Evolutionary conservation across 1,140 invertebrate genomes (phyloP).

Genomic region (Carposina sasakii): DNA sequence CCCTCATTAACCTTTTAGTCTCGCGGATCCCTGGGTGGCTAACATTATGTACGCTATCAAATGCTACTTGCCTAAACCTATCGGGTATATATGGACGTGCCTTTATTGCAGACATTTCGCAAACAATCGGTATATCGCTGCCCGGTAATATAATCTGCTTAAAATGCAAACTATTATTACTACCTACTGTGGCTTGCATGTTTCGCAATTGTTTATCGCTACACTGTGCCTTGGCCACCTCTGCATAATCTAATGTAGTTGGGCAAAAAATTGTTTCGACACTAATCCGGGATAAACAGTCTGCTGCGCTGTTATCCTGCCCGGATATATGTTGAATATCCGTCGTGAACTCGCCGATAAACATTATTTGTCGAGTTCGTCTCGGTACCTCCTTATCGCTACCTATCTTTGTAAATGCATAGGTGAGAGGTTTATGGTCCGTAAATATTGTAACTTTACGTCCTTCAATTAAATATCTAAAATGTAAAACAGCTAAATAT

Average conservation of each 20-base stretch:
- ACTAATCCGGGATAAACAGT: constrained; percentile 22
- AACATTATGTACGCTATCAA: constrained; percentile 3
- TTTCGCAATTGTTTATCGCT: not conserved
- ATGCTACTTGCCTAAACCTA: not conserved
- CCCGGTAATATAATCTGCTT: not conserved
- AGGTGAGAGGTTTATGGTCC: not conserved
- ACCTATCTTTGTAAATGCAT: not conserved
- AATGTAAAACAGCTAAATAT: constrained; percentile 32
- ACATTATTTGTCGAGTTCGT: not conserved
- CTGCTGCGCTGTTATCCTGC: constrained; percentile 14
- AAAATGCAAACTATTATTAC: not conserved
- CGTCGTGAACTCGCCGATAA: constrained; percentile 6
- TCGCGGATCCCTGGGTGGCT: constrained; percentile 11
- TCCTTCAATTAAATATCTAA: constrained; percentile 30
- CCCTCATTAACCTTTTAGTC: constrained; percentile 1
- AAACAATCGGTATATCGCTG: not conserved
- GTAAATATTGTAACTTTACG: constrained; percentile 32
- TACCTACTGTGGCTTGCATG: not conserved
- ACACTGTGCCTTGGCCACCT: not conserved
- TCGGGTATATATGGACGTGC: constrained; percentile 6
- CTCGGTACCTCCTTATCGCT: constrained; percentile 18
- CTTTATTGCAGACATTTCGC: constrained; percentile 6
- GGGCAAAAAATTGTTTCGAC: not conserved
- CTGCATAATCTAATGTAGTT: constrained; percentile 10
- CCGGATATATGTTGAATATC: not conserved